Conservation (phyloP, 2,888 invertebrate genomes). For the Agrochola lota region DNA sequence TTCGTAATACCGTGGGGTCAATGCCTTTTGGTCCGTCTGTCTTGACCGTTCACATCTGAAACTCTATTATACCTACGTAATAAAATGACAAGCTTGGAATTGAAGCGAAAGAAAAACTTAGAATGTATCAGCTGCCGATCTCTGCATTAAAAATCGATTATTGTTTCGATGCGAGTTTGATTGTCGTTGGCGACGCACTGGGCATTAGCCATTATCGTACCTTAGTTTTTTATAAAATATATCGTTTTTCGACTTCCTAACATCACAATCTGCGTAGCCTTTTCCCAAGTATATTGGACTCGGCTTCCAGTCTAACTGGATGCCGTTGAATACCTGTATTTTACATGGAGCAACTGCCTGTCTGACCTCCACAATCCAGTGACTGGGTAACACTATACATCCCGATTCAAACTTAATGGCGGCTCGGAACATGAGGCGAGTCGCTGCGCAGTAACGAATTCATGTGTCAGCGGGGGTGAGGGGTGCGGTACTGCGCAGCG, state of each 20-base stretch:
- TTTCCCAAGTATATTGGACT: not conserved
- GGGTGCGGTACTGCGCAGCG: no score
- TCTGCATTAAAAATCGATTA: constrained; percentile 43
- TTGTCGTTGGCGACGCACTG: constrained; percentile 12
- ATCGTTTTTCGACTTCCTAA: not conserved
- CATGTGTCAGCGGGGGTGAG: no score
- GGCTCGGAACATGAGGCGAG: no score
- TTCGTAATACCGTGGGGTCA: constrained; percentile 58
- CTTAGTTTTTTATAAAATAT: not conserved
- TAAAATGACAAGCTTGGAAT: constrained; percentile 56
- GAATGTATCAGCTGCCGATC: constrained; percentile 37
- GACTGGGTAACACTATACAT: not conserved
- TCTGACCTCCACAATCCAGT: not conserved
- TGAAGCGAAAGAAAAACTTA: constrained; percentile 33
- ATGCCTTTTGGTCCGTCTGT: constrained; percentile 50
- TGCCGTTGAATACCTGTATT: not conserved
- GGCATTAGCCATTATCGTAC: not conserved
- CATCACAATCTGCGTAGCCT: no score
- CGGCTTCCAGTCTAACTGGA: not conserved
- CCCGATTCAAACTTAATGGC: no score
- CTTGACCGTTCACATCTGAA: constrained; percentile 58
- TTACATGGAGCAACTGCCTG: not conserved
- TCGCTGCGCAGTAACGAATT: no score
- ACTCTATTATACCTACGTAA: constrained; percentile 55
- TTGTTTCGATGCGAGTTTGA: constrained; percentile 34